phyloP scores from a whole-genome alignment of 2,888 invertebrate genomes.

The Melipona beecheii region DNA sequence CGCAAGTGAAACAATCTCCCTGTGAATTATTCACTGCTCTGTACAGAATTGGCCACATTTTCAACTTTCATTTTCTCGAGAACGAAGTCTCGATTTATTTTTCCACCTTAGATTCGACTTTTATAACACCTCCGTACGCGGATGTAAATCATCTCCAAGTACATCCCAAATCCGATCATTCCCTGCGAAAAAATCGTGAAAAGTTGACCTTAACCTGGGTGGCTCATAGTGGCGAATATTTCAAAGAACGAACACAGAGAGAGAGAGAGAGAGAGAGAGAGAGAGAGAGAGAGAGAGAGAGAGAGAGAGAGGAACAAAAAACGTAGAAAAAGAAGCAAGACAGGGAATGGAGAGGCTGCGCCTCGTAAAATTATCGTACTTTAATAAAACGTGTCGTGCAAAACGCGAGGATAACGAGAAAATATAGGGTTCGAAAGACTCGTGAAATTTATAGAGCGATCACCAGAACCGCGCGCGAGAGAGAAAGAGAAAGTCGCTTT shows the following conservation, averaged over 20 bases:
- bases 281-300: slow-evolving; percentile 10
- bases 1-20: too few relatives aligned
- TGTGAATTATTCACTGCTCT: too few relatives aligned
- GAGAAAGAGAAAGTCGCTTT: slow-evolving; percentile 51
- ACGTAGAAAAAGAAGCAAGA: slow-evolving; percentile 28
- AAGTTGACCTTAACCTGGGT: slow-evolving; percentile 21
- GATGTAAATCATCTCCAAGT: too few relatives aligned
- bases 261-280: not conserved
- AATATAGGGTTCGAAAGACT: slow-evolving; percentile 75
- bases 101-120: too few relatives aligned
- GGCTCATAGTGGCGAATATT: slow-evolving; percentile 27
- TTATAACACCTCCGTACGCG: too few relatives aligned
- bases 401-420: slow-evolving; percentile 75
- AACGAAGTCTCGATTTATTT: too few relatives aligned
- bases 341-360: slow-evolving; percentile 49
- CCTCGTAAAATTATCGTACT: slow-evolving; percentile 75
- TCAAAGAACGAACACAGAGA: too few relatives aligned
- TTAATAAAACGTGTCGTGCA: slow-evolving; percentile 76
- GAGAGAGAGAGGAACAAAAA: not conserved
- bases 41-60: too few relatives aligned
- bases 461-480: slow-evolving; percentile 43
- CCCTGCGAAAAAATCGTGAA: slow-evolving; percentile 30
- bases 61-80: too few relatives aligned
- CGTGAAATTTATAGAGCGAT: slow-evolving; percentile 75
- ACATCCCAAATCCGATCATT: too few relatives aligned